Conservation (phyloP, 2,888 invertebrate species). For the Protodeltote pygarga region DNA sequence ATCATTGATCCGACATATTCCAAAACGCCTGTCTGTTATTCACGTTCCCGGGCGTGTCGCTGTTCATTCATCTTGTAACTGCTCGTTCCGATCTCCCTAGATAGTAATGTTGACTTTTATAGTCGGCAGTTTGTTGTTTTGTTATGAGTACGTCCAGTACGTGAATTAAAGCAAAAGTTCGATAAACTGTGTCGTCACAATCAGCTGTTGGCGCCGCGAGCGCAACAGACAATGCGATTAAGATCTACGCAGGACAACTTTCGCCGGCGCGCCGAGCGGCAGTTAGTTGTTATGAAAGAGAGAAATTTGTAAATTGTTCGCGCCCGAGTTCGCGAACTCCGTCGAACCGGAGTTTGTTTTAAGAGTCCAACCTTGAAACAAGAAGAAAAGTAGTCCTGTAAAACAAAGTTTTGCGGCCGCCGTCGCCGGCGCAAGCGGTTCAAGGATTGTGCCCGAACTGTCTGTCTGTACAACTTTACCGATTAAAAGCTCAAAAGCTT, state of each 20-base stretch:
- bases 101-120: slow-evolving; percentile 39
- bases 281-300: slow-evolving; percentile 88
- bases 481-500: slow-evolving; percentile 88
- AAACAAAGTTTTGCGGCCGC: slow-evolving; percentile 88
- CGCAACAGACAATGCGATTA: slow-evolving; percentile 87
- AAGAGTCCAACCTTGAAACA: slow-evolving; percentile 88
- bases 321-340: slow-evolving; percentile 88
- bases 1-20: slow-evolving; percentile 50
- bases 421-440: slow-evolving; percentile 88
- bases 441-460: slow-evolving; percentile 88
- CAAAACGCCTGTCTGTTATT: slow-evolving; percentile 49
- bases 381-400: slow-evolving; percentile 88
- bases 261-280: slow-evolving; percentile 86
- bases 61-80: slow-evolving; percentile 42
- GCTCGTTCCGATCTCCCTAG: slow-evolving; percentile 18
- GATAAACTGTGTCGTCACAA: slow-evolving; percentile 79
- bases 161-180: slow-evolving; percentile 74
- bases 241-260: slow-evolving; percentile 88
- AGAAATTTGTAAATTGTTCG: slow-evolving; percentile 88
- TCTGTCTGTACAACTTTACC: slow-evolving; percentile 88
- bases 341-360: slow-evolving; percentile 88
- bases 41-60: slow-evolving; percentile 36
- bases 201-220: slow-evolving; percentile 85
- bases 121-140: slow-evolving; percentile 43
- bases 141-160: slow-evolving; percentile 51